phyloP scores from a whole-genome alignment of 2,888 invertebrate genomes.

The Eilema sororculum region DNA sequence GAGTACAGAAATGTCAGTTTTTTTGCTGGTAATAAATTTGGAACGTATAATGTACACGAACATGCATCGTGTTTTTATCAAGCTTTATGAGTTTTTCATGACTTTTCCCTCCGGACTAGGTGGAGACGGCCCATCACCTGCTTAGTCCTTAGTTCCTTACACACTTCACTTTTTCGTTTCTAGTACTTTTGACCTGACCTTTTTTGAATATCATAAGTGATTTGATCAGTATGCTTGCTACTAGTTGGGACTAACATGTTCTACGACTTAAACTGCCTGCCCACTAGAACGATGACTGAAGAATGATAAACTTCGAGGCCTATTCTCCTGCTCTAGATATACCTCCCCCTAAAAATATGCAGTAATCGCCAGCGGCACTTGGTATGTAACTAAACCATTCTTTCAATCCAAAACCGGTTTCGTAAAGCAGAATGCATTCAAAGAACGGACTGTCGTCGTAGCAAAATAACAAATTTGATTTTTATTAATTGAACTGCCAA shows the following conservation, averaged over 20 bases:
- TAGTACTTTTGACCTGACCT: no score
- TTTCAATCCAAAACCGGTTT: not conserved
- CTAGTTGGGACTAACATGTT: no score
- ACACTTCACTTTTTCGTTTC: no score
- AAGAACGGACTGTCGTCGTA: constrained; percentile 34
- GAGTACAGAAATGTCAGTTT: constrained; percentile 29
- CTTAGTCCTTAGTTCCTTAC: no score
- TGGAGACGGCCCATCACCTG: no score
- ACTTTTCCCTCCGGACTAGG: no score
- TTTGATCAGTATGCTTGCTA: no score
- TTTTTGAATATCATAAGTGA: no score
- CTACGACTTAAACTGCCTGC: no score
- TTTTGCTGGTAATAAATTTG: constrained; percentile 37
- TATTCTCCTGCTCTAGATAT: not conserved
- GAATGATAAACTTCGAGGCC: constrained; percentile 12
- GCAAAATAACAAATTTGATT: constrained; percentile 71
- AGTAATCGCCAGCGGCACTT: not conserved
- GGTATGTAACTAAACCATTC: not conserved
- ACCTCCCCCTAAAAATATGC: not conserved
- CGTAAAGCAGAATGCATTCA: constrained; percentile 22
- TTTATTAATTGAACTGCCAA: constrained; percentile 79
- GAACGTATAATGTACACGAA: no score
- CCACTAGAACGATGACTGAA: no score
- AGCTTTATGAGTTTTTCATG: not conserved
- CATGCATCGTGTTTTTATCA: not conserved